Conservation (phyloP, 2,888 invertebrate genomes). For the Agrenia bidenticulata region DNA sequence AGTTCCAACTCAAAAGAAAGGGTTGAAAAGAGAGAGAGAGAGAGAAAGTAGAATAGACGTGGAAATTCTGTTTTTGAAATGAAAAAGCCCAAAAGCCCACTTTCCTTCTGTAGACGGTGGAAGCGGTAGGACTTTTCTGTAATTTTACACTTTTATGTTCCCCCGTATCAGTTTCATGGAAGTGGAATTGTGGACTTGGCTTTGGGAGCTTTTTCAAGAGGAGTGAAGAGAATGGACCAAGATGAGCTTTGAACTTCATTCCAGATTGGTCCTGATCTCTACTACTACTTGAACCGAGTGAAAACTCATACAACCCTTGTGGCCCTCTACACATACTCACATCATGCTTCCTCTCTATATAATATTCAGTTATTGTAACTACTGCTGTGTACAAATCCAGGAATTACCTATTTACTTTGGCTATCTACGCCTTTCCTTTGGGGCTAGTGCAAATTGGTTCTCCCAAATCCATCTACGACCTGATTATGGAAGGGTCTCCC, state of each 20-base stretch:
- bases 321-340: too few species aligned
- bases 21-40: background rate
- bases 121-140: background rate
- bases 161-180: background rate
- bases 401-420: too few species aligned
- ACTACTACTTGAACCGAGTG: background rate
- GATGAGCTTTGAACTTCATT: slow-evolving; percentile 12
- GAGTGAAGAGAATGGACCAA: background rate
- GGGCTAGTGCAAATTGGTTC: too few species aligned
- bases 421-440: too few species aligned
- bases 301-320: too few species aligned
- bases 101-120: too few species aligned
- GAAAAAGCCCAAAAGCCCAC: background rate
- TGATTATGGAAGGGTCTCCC: too few species aligned
- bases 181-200: background rate
- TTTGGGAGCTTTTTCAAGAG: background rate
- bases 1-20: background rate
- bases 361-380: too few species aligned
- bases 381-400: too few species aligned
- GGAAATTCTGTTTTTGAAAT: slow-evolving; percentile 2
- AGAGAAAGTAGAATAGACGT: background rate
- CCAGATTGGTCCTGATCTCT: slow-evolving; percentile 5
- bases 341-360: too few species aligned
- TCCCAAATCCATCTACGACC: too few species aligned
- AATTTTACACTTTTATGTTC: slow-evolving; percentile 8